Percentiles rank a stretch among this genome's conserved stretches.
These are phyloP conservation scores for Andrena praecox DNA, from an alignment of 2,888 invertebrate species.

Conservation along the genomic window DNA sequence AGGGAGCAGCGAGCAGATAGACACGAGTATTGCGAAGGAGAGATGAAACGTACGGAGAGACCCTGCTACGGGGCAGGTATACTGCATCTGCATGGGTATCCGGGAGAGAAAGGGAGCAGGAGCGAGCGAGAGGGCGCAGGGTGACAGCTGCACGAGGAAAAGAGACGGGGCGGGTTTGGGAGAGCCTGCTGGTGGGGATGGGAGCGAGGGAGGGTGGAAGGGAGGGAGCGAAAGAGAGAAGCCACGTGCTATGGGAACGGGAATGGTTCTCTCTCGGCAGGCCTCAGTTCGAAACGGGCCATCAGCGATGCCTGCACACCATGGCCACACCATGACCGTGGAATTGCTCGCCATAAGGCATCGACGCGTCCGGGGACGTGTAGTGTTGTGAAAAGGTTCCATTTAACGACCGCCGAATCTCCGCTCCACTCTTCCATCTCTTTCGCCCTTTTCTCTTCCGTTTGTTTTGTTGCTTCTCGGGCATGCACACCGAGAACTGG, in stretches of 20 bases:
- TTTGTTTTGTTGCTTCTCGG: not conserved
- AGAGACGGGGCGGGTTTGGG: conserved; percentile 54
- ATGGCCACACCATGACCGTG: conserved; percentile 79
- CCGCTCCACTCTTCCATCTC: not conserved
- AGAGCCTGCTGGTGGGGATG: conserved; percentile 52
- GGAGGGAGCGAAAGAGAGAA: conserved; percentile 74
- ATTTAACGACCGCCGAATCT: not conserved
- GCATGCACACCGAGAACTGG: not conserved
- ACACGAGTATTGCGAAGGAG: conserved; percentile 55
- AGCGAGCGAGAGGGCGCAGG: conserved; percentile 24
- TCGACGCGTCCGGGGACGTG: conserved; percentile 54
- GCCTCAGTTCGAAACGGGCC: conserved; percentile 83
- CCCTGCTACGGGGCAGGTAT: conserved; percentile 40
- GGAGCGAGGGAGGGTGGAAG: conserved; percentile 68
- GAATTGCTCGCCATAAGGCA: conserved; percentile 67
- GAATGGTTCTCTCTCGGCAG: conserved; percentile 78
- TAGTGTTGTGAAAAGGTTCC: conserved; percentile 48
- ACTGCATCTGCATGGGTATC: conserved; percentile 61
- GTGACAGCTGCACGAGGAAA: conserved; percentile 12
- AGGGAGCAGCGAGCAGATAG: conserved; percentile 52
- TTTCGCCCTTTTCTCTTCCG: not conserved
- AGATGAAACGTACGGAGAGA: conserved; percentile 44
- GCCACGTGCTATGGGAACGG: conserved; percentile 84
- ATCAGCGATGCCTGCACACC: conserved; percentile 82
- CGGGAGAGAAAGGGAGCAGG: conserved; percentile 50